Percentiles rank a stretch among this genome's conserved stretches.
Conservation (phyloP, 2,113 vertebrate species). For the Actenoides hombroni region DNA sequence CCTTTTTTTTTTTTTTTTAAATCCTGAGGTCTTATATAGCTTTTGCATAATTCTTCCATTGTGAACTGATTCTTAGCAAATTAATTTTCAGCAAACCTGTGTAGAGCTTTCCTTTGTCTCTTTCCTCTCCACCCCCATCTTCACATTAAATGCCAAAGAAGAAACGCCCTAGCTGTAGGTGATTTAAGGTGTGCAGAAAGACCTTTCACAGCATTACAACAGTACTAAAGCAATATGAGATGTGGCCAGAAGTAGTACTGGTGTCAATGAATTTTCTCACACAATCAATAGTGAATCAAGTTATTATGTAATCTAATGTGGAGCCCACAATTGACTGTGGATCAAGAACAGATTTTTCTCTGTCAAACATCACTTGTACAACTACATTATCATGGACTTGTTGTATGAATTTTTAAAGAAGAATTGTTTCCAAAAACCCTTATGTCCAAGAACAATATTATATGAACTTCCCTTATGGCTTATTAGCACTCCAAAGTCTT, state of each 20-base stretch:
- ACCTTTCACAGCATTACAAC: neutral
- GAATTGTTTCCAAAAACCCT: fast-evolving
- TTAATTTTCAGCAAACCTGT: neutral
- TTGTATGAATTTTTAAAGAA: neutral
- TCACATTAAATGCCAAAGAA: neutral
- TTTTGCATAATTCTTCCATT: neutral
- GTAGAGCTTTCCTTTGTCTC: neutral
- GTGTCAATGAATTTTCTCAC: neutral
- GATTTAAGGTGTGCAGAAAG: neutral
- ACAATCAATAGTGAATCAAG: neutral
- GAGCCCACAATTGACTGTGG: no score
- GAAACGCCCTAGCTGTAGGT: neutral
- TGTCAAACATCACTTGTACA: neutral
- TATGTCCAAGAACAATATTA: neutral
- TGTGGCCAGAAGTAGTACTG: neutral
- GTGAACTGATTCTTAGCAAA: neutral
- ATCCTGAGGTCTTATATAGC: neutral
- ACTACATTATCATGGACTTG: neutral
- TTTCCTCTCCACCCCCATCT: neutral
- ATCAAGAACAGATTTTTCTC: neutral
- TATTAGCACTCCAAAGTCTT: neutral
- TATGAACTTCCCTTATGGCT: fast-evolving
- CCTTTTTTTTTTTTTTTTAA: neutral
- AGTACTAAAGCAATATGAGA: neutral
- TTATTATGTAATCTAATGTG: neutral